These are phyloP conservation scores for Parauchenoglanis punctatus DNA, from an alignment of 2,797 vertebrate species.

Conservation along the genomic window DNA sequence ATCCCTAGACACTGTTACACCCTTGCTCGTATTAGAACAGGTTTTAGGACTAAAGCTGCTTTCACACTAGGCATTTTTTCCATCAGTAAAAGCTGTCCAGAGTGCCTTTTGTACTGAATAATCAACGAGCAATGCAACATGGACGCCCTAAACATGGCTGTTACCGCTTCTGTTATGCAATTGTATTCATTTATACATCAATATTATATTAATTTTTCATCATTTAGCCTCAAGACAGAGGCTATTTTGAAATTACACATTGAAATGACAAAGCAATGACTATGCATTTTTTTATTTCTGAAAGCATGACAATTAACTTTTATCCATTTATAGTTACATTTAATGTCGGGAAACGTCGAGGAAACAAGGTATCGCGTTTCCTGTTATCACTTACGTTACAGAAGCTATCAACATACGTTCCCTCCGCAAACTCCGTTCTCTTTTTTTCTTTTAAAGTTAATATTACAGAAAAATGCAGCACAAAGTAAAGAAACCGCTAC, in stretches of 20 bases:
- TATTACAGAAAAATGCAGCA: not conserved
- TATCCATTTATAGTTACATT: not conserved
- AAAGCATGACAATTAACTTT: not conserved
- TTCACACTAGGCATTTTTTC: not conserved
- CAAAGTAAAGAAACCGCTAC: not conserved
- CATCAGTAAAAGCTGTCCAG: not conserved
- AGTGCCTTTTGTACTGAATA: not conserved
- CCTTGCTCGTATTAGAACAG: not conserved
- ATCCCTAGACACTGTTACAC: slow-evolving; percentile 1
- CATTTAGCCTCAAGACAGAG: not conserved
- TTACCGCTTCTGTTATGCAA: not conserved
- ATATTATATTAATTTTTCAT: not conserved
- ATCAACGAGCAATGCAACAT: too few relatives aligned
- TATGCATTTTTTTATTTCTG: not conserved
- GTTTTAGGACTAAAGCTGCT: not conserved
- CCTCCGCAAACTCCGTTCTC: not conserved
- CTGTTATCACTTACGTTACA: not conserved
- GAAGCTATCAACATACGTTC: not conserved
- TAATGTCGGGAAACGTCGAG: not conserved
- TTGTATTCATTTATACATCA: not conserved
- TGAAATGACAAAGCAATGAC: not conserved
- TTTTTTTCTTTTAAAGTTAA: not conserved
- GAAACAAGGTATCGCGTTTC: not conserved
- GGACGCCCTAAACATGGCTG: not conserved
- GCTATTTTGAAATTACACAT: not conserved